phyloP scores from a whole-genome alignment of 2,113 vertebrate species.

The Paraplagusia blochii region DNA sequence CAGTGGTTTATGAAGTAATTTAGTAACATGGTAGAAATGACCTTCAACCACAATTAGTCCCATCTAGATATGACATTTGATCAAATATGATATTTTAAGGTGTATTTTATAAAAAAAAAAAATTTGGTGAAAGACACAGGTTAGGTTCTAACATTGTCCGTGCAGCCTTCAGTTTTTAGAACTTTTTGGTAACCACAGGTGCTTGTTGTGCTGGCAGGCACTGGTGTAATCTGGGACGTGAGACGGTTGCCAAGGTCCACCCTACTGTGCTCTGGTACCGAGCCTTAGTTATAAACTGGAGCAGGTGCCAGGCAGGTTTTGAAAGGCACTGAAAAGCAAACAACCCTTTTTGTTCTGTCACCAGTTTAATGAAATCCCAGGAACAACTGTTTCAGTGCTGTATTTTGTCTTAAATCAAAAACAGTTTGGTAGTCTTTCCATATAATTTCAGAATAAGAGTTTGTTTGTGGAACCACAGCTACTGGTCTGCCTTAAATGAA shows the following conservation, averaged over 20 bases:
- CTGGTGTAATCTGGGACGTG: conserved; percentile 37
- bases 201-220: conserved; percentile 30
- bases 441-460: no score
- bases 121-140: no score
- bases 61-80: background rate
- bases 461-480: no score
- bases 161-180: no score
- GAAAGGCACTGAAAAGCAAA: conserved; percentile 1
- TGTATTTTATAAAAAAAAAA: no score
- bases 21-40: background rate
- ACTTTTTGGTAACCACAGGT: conserved; percentile 17
- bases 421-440: no score
- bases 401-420: no score
- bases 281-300: conserved; percentile 25
- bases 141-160: no score
- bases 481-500: no score
- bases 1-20: no score
- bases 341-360: background rate
- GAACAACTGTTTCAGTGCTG: no score
- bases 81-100: background rate
- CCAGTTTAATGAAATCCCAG: no score
- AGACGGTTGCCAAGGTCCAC: conserved; percentile 30
- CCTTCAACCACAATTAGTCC: background rate
- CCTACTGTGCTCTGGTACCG: conserved; percentile 10
- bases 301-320: conserved; percentile 26